phyloP scores from a whole-genome alignment of 2,797 vertebrate species.

The Sebastiscus tertius region DNA sequence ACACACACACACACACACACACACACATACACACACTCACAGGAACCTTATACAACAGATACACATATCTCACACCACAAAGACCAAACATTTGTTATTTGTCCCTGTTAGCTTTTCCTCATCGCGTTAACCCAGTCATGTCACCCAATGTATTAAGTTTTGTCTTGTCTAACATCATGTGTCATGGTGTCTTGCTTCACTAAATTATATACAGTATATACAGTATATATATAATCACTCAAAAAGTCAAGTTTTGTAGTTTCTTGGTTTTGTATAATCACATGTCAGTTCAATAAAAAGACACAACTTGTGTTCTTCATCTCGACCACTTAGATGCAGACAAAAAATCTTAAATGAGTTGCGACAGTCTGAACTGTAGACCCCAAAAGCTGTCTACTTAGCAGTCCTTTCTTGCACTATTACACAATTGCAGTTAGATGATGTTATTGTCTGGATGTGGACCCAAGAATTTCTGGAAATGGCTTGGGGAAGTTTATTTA shows the following conservation, averaged over 20 bases:
- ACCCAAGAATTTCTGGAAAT: constrained; percentile 52
- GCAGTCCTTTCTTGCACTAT: constrained; percentile 17
- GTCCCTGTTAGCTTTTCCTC: no score
- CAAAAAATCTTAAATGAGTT: neutral
- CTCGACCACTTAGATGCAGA: neutral
- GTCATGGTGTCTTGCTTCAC: no score
- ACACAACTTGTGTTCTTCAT: neutral
- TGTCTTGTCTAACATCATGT: no score
- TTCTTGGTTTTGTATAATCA: neutral
- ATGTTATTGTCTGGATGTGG: constrained; percentile 55
- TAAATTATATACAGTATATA: no score
- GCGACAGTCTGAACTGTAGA: neutral
- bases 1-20: no score
- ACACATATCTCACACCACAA: no score
- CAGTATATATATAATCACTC: neutral
- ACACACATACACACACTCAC: no score
- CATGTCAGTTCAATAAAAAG: neutral
- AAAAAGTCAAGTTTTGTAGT: neutral
- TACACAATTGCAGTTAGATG: constrained; percentile 48
- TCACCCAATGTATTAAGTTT: no score
- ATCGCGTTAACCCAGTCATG: no score
- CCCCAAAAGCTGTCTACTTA: constrained; percentile 27
- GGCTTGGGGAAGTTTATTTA: constrained; percentile 29
- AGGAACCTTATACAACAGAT: no score
- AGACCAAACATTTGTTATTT: no score